Evolutionary conservation across 2,888 invertebrate genomes (phyloP), one percentile per base, ranked within the genome.

Genomic region (Epiperipatus broadwayi): DNA sequence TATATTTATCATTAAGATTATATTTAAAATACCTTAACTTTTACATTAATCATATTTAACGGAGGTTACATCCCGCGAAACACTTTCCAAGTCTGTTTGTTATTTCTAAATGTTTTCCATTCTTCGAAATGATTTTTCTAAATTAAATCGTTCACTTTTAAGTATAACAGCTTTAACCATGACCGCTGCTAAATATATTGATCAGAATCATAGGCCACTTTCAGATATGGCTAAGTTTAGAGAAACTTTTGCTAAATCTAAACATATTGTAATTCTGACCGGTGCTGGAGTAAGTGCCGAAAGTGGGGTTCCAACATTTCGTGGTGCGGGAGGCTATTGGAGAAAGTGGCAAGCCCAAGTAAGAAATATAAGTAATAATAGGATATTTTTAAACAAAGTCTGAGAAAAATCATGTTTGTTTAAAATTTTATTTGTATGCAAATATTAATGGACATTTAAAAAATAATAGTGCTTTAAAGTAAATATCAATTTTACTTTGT

Each of bases 281-380:
- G 75, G 76, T n/a, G 78, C 78, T 34, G 79, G 79, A 39, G 69
- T 79, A 27, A 78, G 78, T 48, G 78, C 78, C 1, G 79, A 79
- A 58, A 80, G 80, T 44, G 84, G 84, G 34, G 74, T 85, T 45
- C 83, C 83, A 5, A 81, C 83, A 4, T 84, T 83, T 58, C 64
- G 83, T 44, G 81, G 83, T 10, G 67, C 73, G 14, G 79, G 78
- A 12, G 81, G 81, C 1, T 69, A 71, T 42, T 84, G 84, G 84
- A 69, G 81, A 49, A 75, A 68, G 48, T 76, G 77, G 56, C 66
- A 69, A 46, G 72, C 78, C 0, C 65, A 70, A 28, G 57, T 58
- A 41, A 35, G n/a, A n/a, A n/a, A n/a, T n/a, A n/a, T n/a, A n/a
- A n/a, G n/a, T n/a, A n/a, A n/a, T n/a, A 27, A 12, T 8, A 2